These are phyloP conservation scores for Dexiosoma caninum DNA, from an alignment of 2,888 invertebrate species.

Conservation along the genomic window DNA sequence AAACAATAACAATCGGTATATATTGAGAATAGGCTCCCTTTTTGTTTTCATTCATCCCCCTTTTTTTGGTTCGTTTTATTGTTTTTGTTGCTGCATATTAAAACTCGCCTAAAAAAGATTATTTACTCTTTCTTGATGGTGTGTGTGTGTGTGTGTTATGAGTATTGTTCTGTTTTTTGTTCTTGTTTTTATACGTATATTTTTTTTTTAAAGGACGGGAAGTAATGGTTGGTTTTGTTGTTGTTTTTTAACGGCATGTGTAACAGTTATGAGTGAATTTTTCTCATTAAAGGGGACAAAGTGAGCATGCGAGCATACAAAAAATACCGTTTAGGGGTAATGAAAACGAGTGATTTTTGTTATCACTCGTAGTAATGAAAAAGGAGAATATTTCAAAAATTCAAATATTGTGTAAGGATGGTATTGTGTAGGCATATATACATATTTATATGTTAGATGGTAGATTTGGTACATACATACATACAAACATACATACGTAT, in stretches of 20 bases:
- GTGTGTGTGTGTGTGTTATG: not conserved
- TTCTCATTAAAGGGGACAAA: conserved; percentile 28
- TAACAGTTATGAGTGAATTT: conserved; percentile 7
- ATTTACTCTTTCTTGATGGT: conserved; percentile 25
- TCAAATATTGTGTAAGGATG: no score
- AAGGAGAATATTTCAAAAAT: conserved; percentile 27
- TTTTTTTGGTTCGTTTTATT: not conserved
- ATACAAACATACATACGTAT: no score
- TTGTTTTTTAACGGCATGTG: not conserved
- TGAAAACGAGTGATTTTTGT: conserved; percentile 17
- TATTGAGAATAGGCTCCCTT: conserved; percentile 45
- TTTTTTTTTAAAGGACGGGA: conserved; percentile 14
- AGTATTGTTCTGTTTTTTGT: conserved; percentile 37
- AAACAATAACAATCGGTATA: no score
- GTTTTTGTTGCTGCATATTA: conserved; percentile 2
- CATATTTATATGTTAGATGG: no score
- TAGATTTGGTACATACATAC: no score
- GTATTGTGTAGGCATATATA: no score
- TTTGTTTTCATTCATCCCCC: conserved; percentile 47
- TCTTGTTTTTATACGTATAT: no score
- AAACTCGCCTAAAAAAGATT: conserved; percentile 30
- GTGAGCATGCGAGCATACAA: not conserved
- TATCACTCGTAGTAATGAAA: not conserved
- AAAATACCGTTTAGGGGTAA: conserved; percentile 21
- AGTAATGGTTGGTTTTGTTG: conserved; percentile 40